Evolutionary conservation across 2,888 invertebrate species (phyloP).

Genomic region (Parelbella ahira): DNA sequence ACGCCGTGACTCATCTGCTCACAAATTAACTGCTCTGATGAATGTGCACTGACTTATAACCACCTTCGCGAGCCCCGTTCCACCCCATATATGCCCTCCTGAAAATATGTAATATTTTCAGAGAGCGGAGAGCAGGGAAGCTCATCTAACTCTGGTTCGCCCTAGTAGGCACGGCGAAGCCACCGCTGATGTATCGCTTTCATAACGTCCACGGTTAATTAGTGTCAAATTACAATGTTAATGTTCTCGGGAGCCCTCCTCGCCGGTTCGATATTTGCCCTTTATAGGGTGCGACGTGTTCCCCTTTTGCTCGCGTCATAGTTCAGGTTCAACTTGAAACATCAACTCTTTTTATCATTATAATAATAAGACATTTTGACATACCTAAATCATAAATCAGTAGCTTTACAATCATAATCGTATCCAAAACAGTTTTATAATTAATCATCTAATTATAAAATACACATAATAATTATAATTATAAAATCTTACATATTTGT

Average conservation of each 20-base stretch:
- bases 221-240: slow-evolving; percentile 69
- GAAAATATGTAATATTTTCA: slow-evolving; percentile 27
- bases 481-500: too few species aligned
- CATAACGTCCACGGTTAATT: slow-evolving; percentile 70
- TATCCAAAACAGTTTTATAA: too few species aligned
- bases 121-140: slow-evolving; percentile 31
- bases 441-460: too few species aligned
- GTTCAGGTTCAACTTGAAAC: too few species aligned
- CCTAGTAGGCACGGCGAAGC: slow-evolving; percentile 55
- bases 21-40: slow-evolving; percentile 77
- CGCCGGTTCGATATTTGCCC: slow-evolving; percentile 15
- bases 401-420: too few species aligned
- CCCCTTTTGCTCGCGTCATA: not conserved
- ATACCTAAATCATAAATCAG: too few species aligned
- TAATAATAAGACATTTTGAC: too few species aligned
- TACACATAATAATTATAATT: too few species aligned
- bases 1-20: slow-evolving; percentile 70
- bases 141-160: slow-evolving; percentile 42
- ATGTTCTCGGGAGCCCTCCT: slow-evolving; percentile 45
- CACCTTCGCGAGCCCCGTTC: slow-evolving; percentile 42
- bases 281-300: slow-evolving; percentile 13
- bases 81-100: slow-evolving; percentile 29
- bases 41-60: slow-evolving; percentile 57
- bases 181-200: slow-evolving; percentile 69
- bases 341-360: too few species aligned